phyloP scores from a whole-genome alignment of 2,113 vertebrate species.

The Dasypus novemcinctus region DNA sequence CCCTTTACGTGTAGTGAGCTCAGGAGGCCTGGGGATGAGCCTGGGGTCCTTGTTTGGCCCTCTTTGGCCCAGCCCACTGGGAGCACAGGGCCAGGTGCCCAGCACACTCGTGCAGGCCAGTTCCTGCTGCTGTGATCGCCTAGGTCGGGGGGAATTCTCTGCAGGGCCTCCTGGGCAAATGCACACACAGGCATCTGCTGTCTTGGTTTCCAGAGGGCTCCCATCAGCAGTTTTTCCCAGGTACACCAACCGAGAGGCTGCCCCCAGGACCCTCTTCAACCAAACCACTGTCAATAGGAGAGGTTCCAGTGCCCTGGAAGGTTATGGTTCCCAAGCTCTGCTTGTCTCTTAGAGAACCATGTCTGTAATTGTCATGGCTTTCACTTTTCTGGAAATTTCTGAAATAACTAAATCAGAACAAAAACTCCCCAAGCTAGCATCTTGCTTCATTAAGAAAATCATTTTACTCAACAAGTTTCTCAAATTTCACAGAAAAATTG shows the following conservation, averaged over 20 bases:
- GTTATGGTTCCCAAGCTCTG: not conserved
- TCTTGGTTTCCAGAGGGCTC: not conserved
- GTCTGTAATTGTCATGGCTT: not conserved
- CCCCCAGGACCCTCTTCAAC: not conserved
- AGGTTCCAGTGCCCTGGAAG: not conserved
- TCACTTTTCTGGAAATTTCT: not conserved
- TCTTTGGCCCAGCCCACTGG: not conserved
- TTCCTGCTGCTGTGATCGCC: not conserved
- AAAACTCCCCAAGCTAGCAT: not conserved
- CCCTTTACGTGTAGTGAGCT: rapidly evolving
- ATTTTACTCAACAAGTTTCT: not conserved
- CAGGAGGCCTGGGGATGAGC: not conserved
- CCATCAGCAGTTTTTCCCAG: not conserved
- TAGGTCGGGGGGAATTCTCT: not conserved
- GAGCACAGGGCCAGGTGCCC: not conserved
- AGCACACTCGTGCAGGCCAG: not conserved
- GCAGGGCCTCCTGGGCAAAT: not conserved
- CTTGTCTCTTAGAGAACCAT: not conserved
- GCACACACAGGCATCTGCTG: not conserved
- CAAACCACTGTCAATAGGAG: rapidly evolving
- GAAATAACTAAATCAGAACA: not conserved
- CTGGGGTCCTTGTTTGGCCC: not conserved
- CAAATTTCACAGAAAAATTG: not conserved
- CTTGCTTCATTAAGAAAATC: not conserved
- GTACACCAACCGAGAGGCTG: not conserved